These are phyloP conservation scores for Prunella fulvescens DNA, from an alignment of 2,113 vertebrate genomes.

Conservation along the genomic window DNA sequence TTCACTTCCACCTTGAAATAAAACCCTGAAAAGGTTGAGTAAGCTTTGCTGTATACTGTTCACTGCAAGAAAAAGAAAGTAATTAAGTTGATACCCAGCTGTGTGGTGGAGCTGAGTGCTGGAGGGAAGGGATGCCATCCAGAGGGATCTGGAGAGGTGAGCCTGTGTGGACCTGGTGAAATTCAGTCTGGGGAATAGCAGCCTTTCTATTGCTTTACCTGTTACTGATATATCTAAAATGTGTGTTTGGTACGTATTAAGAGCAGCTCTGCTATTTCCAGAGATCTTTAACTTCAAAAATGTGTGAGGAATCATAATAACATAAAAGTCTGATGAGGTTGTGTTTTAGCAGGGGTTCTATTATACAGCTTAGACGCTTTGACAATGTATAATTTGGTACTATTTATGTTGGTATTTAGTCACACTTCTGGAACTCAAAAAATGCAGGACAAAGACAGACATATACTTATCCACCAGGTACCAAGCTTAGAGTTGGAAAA, in stretches of 20 bases:
- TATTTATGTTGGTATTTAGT: constrained; percentile 50
- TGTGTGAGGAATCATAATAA: background rate
- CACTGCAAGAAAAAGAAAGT: background rate
- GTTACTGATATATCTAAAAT: background rate
- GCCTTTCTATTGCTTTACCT: background rate
- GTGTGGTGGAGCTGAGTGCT: background rate
- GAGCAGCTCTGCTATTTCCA: background rate
- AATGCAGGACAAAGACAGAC: constrained; percentile 11
- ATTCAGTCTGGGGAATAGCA: background rate
- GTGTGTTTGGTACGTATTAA: background rate
- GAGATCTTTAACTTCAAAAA: background rate
- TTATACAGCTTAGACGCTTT: background rate
- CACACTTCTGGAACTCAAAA: constrained; percentile 11
- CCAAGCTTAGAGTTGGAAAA: background rate
- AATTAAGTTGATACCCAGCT: background rate
- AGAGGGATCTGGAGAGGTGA: background rate
- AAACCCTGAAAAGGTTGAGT: constrained; percentile 5
- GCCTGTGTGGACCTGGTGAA: background rate
- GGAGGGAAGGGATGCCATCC: background rate
- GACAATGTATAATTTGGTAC: constrained; percentile 40
- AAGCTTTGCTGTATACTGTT: background rate
- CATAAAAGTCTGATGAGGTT: constrained; percentile 5
- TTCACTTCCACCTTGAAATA: constrained; percentile 38
- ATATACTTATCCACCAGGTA: constrained; percentile 2
- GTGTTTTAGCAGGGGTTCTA: background rate